Conservation (phyloP, 2,888 invertebrate genomes). For the Andrena trimmerana region DNA sequence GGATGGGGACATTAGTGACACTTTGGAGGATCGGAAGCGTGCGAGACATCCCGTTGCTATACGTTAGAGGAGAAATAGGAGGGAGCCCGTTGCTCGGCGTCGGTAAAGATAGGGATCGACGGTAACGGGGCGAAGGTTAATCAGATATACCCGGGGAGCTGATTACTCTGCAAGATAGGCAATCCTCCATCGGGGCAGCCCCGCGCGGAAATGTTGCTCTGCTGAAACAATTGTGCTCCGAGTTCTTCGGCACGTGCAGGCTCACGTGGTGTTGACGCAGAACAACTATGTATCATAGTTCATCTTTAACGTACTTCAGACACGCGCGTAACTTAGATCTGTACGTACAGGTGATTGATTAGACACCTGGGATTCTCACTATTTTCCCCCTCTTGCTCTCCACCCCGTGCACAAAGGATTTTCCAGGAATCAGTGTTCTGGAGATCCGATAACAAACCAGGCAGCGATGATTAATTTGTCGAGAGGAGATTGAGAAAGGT, state of each 20-base stretch:
- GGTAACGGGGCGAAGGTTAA: background rate
- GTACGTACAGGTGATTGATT: constrained; percentile 9
- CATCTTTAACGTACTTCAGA: background rate
- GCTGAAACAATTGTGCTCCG: background rate
- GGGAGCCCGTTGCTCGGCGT: background rate
- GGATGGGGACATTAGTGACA: constrained; percentile 47
- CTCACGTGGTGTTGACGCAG: constrained; percentile 39
- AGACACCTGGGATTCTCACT: constrained; percentile 32
- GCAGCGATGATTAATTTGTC: background rate
- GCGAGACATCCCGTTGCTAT: background rate
- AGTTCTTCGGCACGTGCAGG: constrained; percentile 51
- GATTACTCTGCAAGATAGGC: no score
- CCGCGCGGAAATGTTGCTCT: background rate
- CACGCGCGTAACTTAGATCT: background rate
- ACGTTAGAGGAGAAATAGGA: constrained; percentile 9
- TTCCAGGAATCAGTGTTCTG: background rate
- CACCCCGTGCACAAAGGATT: background rate
- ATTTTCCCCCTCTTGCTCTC: background rate
- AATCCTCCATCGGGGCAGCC: background rate
- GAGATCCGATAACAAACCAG: constrained; percentile 2
- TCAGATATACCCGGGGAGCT: background rate
- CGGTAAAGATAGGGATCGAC: background rate
- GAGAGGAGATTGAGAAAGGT: background rate
- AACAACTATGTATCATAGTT: background rate
- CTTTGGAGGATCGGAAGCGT: constrained; percentile 28